Conservation (phyloP, 2,797 vertebrate species). For the Darevskia nairensis region DNA sequence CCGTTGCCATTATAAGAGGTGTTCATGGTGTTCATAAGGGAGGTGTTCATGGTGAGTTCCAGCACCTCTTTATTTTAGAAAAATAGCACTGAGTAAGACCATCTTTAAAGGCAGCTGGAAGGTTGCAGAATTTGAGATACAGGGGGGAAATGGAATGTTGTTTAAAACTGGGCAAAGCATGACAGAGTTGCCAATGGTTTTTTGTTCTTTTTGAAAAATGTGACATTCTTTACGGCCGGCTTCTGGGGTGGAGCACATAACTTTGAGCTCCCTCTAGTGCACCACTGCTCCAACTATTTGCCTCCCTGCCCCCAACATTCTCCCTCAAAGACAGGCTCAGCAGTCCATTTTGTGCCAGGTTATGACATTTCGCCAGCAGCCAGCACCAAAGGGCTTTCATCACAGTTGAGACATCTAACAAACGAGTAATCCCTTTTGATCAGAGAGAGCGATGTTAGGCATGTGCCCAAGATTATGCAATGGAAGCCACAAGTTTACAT, state of each 20-base stretch:
- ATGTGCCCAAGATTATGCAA: slow-evolving; percentile 15
- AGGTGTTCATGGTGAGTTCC: too few species aligned
- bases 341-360: background rate
- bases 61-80: too few species aligned
- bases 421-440: background rate
- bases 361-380: background rate
- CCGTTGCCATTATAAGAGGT: too few species aligned
- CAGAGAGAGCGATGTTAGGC: background rate
- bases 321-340: background rate
- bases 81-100: background rate
- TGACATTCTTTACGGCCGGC: background rate
- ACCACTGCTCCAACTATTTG: background rate
- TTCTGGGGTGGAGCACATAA: background rate
- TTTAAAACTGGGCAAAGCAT: background rate
- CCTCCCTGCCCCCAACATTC: background rate
- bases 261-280: background rate
- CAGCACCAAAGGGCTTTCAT: background rate
- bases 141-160: background rate
- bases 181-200: background rate
- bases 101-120: background rate
- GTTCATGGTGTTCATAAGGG: too few species aligned
- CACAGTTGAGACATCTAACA: background rate
- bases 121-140: background rate
- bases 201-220: background rate
- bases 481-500: background rate